Evolutionary conservation across 2,113 vertebrate species (phyloP).

Genomic region (Callionymus lyra): DNA sequence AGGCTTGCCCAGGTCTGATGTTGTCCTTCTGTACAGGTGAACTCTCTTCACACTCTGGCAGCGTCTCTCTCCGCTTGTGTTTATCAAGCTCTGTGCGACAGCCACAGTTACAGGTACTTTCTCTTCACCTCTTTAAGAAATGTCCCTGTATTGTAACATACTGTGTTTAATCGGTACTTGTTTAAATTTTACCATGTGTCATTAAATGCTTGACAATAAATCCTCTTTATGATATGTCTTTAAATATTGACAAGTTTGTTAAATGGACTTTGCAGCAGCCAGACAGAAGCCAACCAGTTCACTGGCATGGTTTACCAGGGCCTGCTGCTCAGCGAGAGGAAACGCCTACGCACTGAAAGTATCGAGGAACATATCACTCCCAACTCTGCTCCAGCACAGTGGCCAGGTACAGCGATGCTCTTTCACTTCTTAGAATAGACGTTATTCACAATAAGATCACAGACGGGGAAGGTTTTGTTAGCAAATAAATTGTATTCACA

Average conservation of each 20-base stretch:
- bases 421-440: background rate
- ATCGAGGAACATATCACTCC: conserved; percentile 93
- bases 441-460: background rate
- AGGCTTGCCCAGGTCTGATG: too few species aligned
- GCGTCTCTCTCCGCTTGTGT: conserved; percentile 95
- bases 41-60: conserved; percentile 85
- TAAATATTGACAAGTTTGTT: background rate
- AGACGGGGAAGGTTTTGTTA: background rate
- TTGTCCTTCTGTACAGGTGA: conserved; percentile 66
- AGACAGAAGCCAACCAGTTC: conserved; percentile 87
- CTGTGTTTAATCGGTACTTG: too few species aligned
- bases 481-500: background rate
- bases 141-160: too few species aligned
- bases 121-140: background rate
- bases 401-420: conserved; percentile 76
- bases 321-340: conserved; percentile 87
- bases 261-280: conserved; percentile 66
- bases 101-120: conserved; percentile 95
- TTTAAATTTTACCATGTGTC: too few species aligned
- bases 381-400: conserved; percentile 86
- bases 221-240: too few species aligned
- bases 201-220: too few species aligned
- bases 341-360: conserved; percentile 88
- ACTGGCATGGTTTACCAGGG: conserved; percentile 97
- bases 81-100: conserved; percentile 97